Percentiles rank a stretch among this genome's conserved stretches.
phyloP scores from a whole-genome alignment of 2,797 vertebrate species.

The Neosalanx taihuensis region DNA sequence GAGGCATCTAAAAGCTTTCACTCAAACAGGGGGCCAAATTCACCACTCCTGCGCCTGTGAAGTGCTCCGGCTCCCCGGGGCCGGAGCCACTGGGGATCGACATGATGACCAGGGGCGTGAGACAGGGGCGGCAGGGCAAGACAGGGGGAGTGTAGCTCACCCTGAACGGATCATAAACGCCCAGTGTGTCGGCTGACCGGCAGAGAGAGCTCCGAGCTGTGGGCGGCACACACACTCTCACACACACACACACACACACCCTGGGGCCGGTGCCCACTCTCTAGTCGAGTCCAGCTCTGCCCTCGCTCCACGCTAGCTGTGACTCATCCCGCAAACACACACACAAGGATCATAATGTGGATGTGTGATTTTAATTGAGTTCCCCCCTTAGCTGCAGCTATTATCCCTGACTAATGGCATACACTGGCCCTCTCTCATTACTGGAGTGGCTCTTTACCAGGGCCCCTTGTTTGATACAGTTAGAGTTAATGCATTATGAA shows the following conservation, averaged over 20 bases:
- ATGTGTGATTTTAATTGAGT: conserved; percentile 68
- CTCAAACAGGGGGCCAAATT: conserved; percentile 63
- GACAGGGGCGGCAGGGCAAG: conserved; percentile 19
- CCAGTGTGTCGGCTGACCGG: conserved; percentile 25
- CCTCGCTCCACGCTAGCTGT: conserved; percentile 1
- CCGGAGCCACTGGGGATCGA: conserved; percentile 61
- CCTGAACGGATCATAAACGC: conserved; percentile 68
- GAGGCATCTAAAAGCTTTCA: conserved; percentile 57
- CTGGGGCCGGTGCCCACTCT: background rate
- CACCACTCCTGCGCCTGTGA: conserved; percentile 53
- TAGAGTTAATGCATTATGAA: conserved; percentile 42
- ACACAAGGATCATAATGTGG: conserved; percentile 49
- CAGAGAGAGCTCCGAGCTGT: background rate
- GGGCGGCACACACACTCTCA: background rate
- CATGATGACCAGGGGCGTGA: conserved; percentile 63
- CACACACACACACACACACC: background rate
- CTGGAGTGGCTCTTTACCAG: conserved; percentile 14
- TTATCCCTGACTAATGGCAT: conserved; percentile 19
- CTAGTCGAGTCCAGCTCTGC: background rate
- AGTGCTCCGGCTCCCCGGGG: conserved; percentile 48
- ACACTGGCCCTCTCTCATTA: conserved; percentile 10
- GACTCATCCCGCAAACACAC: conserved; percentile 14
- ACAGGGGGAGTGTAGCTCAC: conserved; percentile 62
- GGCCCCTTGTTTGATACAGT: conserved; percentile 17
- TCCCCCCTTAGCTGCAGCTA: conserved; percentile 51